Base-by-base conservation (phyloP, 2,888 invertebrate species). In the Pimpla rufipes region DNA sequence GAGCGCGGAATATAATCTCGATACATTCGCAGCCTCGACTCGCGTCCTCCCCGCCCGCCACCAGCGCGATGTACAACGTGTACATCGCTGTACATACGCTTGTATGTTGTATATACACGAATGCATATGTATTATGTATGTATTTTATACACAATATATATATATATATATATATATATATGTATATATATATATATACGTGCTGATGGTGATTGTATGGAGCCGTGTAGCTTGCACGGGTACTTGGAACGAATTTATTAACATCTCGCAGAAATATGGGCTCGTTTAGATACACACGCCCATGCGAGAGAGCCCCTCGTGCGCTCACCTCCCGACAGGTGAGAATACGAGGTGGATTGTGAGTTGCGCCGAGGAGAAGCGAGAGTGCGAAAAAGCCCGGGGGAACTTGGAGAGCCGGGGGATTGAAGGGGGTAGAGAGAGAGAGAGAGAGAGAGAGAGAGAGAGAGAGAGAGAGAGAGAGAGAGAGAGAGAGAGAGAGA, bases 221-320 rank as follows among this genome's bases (percentile, higher is more conserved):
- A 80, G 68, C n/a, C 37, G 21, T 35, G 45, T 16, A 47, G 35
- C 47, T 29, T 23, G 66, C 76, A 71, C 76, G 83, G 83, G 76
- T 79, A 79, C 71, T 83, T 83, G 75, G 66, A 84, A 85, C 86
- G 80, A 88, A 89, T 88, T 89, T 88, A 88, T 88, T 87, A 87
- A 89, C 87, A 87, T 88, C 87, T 86, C 85, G 86, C 84, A 86
- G 87, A 89, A 88, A 88, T 89, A 88, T 87, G 86, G 85, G 87
- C 87, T 87, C 82, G 87, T 89, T 87, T 86, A 83, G 85, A 84
- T 85, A 84, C 84, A 80, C 86, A 80, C 85, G 85, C 79, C 81
- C 85, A 81, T 85, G 78, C 74, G 76, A 67, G 82, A 75, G 75
- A 70, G 40, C 68, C 35, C 16, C 62, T 62, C 66, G 74, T 64